Base-by-base conservation (phyloP, 2,888 invertebrate genomes). In the Meteorus cinctellus region DNA sequence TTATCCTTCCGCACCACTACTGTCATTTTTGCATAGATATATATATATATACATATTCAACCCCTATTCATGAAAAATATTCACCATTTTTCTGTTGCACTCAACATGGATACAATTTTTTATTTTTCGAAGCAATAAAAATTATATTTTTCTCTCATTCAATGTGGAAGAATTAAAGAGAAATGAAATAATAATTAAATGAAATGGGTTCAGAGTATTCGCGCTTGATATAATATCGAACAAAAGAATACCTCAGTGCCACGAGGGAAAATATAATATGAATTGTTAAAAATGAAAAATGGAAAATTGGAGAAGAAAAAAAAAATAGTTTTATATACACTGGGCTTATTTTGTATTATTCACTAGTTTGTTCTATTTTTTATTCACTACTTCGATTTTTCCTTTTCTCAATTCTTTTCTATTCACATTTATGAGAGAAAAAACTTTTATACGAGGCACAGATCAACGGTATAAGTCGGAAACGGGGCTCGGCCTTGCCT, bases 11-110 rank as follows among this genome's bases (percentile, higher is more conserved):
- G 24, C 55, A 31, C 27, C 27, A 14, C 62, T 41, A 36, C 36
- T 41, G 65, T 60, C 60, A 48, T 27, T 67, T 51, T 34, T 29
- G 31, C 45, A 34, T 60, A 70, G 19, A 36, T 66, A 31, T 60
- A 45, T 55, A 19, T 31, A 66, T 62, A 48, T 48, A 62, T 55
- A 34, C 60, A 69, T 34, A 63, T 65, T 63, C 27, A 48, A 27
- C 36, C 41, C 60, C 68, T 51, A 67, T 62, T 73, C 63, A 69
- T 60, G n/a, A 60, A 36, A 71, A 74, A 66, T 74, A 74, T 12
- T 24, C 60, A n/a, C 62, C 34, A 60, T 65, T 59, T 60, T 51
- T 65, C 36, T 62, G 62, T 62, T 67, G 10, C 67, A 41, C 14
- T 29, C 12, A 45, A 55, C n/a, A 34, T 41, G 65, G 8, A 8